Evolutionary conservation across 2,888 invertebrate genomes (phyloP), one percentile per base, ranked within the genome.

Genomic region (Autographa pulchrina): DNA sequence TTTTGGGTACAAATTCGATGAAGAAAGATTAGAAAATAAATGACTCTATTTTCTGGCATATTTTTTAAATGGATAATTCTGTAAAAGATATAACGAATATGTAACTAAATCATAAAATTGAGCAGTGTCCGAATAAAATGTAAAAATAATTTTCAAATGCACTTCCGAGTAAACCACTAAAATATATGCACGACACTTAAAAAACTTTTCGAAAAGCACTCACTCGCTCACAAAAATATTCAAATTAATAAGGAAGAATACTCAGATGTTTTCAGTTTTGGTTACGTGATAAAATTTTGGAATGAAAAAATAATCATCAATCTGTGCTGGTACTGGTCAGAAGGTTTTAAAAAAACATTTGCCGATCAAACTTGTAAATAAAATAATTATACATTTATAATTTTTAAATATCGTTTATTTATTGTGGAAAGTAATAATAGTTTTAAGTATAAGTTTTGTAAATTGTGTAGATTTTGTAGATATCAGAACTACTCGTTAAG

Each of bases 251-350:
- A 32, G 18, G 68, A 38, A 11, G 11, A 38, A 38, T 38, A 38
- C 11, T 38, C 11, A 38, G 11, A 38, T 38, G 14, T 52, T 25
- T n/a, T 43, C 14, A 65, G 18, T 65, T 67, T 64, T 20, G 11
- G 43, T 18, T 56, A 58, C 31, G n/a, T 59, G 52, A 75, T 25
- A 25, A 25, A 25, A 25, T 25, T 25, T 25, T 25, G 62, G 60
- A 79, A 68, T 69, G 63, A 72, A 54, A 67, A 62, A 43, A 78
- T 75, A 67, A 69, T 58, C 60, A 64, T 58, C 69, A 75, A 72
- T 75, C 80, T 78, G 68, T 67, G 35, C 5, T 25, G 25, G 25
- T 25, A 20, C 8, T 60, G 58, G 56, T 59, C 65, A 38, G 35
- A 54, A 59, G 63, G 58, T 9, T 35, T 35, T 35, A 1, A 4